A percentile compares a stretch with the other conserved stretches of the same genome.
Evolutionary conservation across 2,888 invertebrate species (phyloP).

Genomic region (Pristionchus entomophagus): DNA sequence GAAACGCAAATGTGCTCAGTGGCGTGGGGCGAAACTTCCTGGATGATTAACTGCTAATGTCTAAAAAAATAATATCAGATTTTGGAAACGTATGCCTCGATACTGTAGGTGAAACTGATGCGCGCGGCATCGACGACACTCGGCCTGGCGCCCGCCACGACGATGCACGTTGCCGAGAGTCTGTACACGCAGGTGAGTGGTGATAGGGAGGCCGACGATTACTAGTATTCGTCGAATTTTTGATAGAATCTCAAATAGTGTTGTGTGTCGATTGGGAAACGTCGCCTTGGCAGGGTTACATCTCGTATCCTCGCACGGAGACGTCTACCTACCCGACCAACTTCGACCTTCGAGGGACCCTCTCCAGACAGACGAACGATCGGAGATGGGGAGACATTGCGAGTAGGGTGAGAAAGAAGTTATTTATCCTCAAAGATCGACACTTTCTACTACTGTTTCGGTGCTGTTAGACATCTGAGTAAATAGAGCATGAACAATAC

Average conservation of each 20-base stretch:
- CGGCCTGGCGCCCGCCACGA: constrained; percentile 69
- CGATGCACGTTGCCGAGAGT: constrained; percentile 84
- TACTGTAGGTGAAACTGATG: constrained; percentile 56
- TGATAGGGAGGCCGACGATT: constrained; percentile 39
- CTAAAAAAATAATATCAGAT: no score
- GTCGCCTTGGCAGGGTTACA: constrained; percentile 54
- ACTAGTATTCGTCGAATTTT: not conserved
- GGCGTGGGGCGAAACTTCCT: no score
- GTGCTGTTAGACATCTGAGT: no score
- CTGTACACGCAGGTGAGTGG: constrained; percentile 85
- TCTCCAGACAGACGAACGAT: constrained; percentile 83
- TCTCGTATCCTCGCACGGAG: constrained; percentile 92
- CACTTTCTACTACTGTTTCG: no score
- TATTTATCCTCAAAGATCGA: no score
- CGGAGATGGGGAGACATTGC: constrained; percentile 87
- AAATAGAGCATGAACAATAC: not conserved
- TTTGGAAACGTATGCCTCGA: no score
- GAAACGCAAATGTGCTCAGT: no score
- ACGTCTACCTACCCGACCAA: constrained; percentile 95
- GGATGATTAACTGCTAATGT: no score
- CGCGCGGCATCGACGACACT: constrained; percentile 57
- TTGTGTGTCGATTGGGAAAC: constrained; percentile 1
- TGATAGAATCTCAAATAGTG: not conserved
- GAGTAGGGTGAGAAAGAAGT: constrained; percentile 80
- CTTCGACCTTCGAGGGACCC: constrained; percentile 85